phyloP scores from a whole-genome alignment of 2,113 vertebrate species.

The Odocoileus virginianus region DNA sequence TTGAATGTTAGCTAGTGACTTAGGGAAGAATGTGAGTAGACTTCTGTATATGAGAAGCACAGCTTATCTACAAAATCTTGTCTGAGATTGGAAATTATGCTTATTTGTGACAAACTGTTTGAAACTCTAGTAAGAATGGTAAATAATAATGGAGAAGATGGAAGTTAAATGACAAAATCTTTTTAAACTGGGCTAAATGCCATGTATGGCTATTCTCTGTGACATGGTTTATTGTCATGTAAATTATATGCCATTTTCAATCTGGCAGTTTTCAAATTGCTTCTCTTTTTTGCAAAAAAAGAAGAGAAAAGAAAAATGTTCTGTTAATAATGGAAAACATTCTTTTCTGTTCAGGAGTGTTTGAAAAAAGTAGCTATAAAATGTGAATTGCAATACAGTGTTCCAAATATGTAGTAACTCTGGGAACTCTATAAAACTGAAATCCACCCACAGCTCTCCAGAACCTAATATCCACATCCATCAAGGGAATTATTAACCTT shows the following conservation, averaged over 20 bases:
- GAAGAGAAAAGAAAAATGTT: background rate
- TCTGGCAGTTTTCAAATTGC: background rate
- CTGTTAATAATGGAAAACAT: background rate
- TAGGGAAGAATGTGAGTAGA: background rate
- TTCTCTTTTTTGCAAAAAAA: background rate
- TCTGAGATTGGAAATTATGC: background rate
- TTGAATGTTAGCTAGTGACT: background rate
- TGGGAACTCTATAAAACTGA: constrained; percentile 20
- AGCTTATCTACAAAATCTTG: background rate
- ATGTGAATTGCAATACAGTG: background rate
- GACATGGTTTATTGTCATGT: background rate
- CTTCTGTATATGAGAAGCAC: background rate
- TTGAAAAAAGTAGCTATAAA: background rate
- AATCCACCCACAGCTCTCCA: background rate
- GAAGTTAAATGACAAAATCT: background rate
- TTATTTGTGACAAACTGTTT: background rate
- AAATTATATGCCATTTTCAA: background rate
- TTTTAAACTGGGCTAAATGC: background rate
- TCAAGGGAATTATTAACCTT: background rate
- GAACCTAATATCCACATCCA: background rate
- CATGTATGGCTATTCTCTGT: constrained; percentile 15
- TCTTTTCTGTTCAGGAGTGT: background rate
- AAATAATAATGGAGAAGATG: background rate
- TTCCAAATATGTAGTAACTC: constrained; percentile 4
- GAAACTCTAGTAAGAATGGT: background rate